Evolutionary conservation across 92 coral and sea anemone species (phyloP).

Genomic region (Umimayanthus kanabou): DNA sequence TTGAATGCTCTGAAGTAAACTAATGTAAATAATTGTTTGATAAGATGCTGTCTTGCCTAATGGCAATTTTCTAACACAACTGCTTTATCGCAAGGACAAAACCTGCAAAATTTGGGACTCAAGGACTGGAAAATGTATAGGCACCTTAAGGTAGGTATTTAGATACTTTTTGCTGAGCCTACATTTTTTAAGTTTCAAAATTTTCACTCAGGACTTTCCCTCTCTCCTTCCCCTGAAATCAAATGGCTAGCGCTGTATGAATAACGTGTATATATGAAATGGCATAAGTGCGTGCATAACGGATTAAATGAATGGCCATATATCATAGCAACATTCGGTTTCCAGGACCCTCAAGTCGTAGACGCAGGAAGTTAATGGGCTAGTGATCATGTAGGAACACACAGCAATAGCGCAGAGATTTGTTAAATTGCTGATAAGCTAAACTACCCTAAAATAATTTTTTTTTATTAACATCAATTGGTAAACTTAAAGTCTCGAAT

Average conservation of each 20-base stretch:
- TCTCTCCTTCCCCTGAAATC: too few relatives aligned
- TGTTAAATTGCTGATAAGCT: background rate
- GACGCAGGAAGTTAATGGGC: too few relatives aligned
- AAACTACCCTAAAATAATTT: background rate
- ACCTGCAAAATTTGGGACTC: conserved; percentile 98
- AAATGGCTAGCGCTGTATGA: too few relatives aligned
- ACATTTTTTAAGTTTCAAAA: background rate
- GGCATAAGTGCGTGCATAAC: too few relatives aligned
- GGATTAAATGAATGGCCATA: too few relatives aligned
- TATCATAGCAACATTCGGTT: too few relatives aligned
- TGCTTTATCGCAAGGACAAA: conserved; percentile 73
- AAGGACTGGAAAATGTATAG: conserved; percentile 91
- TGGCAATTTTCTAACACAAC: background rate
- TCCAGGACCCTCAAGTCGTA: too few relatives aligned
- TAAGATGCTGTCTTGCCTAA: background rate
- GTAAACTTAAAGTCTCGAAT: background rate
- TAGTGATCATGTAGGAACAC: background rate
- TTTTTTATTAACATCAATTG: background rate
- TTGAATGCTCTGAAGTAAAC: background rate
- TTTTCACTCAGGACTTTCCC: too few relatives aligned
- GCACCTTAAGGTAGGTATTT: conserved; percentile 82
- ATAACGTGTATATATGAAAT: too few relatives aligned
- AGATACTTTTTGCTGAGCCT: background rate
- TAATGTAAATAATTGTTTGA: background rate
- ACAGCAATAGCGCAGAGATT: background rate